These are phyloP conservation scores for Coelogynopora nodosa DNA, from an alignment of 2,888 invertebrate species.

Conservation along the genomic window DNA sequence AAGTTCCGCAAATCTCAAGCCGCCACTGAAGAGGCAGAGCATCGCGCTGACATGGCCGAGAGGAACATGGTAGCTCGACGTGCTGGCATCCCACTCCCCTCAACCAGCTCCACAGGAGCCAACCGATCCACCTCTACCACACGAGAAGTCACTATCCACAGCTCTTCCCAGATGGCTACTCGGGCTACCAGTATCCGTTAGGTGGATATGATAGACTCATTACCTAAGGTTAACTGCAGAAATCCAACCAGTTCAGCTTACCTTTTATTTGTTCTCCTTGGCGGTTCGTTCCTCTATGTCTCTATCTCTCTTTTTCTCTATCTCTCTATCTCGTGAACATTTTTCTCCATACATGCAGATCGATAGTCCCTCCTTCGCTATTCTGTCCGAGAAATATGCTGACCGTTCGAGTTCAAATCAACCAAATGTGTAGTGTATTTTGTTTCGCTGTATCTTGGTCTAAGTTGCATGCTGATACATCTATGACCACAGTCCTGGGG, in stretches of 20 bases:
- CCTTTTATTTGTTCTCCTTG: neutral
- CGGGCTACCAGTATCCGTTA: conserved; percentile 39
- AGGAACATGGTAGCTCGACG: conserved; percentile 55
- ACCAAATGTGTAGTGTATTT: neutral
- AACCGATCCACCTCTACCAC: conserved; percentile 34
- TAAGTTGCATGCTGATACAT: neutral
- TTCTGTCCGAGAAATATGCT: neutral
- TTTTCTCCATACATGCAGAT: neutral
- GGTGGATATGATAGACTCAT: no score
- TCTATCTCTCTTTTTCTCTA: neutral
- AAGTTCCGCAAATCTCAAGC: conserved; percentile 61
- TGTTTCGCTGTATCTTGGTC: neutral
- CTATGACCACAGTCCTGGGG: neutral
- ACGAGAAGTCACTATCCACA: conserved; percentile 31
- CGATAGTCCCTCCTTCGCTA: neutral
- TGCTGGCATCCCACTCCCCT: conserved; percentile 29
- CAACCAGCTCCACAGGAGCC: neutral
- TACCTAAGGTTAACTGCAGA: no score
- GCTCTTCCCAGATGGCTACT: neutral
- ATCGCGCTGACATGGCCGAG: conserved; percentile 59
- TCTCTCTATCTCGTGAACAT: no score
- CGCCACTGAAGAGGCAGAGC: conserved; percentile 60
- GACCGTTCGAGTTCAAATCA: neutral
- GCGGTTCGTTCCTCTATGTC: neutral
- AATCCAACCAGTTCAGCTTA: neutral